phyloP scores from a whole-genome alignment of 2,888 invertebrate species.

The Halictus ligatus region DNA sequence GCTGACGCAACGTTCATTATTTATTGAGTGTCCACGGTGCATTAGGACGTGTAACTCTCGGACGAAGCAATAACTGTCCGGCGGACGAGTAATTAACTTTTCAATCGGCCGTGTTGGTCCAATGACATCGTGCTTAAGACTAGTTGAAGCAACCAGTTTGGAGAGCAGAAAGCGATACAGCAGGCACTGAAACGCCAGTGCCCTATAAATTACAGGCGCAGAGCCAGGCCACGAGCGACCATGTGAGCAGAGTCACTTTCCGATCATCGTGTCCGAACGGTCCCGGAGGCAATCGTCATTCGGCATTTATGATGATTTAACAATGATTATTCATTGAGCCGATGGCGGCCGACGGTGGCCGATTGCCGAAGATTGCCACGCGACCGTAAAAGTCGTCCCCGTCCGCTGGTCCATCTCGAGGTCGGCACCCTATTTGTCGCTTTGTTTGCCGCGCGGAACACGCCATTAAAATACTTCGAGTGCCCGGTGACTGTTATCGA shows the following conservation, averaged over 20 bases:
- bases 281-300: conserved; percentile 34
- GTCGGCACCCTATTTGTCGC: conserved; percentile 40
- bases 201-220: conserved; percentile 26
- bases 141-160: neutral
- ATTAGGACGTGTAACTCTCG: neutral
- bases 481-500: neutral
- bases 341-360: conserved; percentile 18
- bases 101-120: neutral
- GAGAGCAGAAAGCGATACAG: neutral
- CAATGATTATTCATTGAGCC: conserved; percentile 63
- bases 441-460: conserved; percentile 25
- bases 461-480: conserved; percentile 19
- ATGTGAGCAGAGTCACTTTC: conserved; percentile 3
- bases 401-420: conserved; percentile 20
- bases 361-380: conserved; percentile 42
- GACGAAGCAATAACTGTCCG: neutral
- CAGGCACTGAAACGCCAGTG: conserved; percentile 4
- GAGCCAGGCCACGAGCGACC: neutral
- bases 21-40: neutral
- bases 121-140: conserved; percentile 1
- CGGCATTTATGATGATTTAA: conserved; percentile 63
- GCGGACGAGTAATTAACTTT: conserved; percentile 8
- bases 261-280: neutral
- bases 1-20: neutral
- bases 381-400: conserved; percentile 49